Percentiles rank a stretch among this genome's conserved stretches.
These are phyloP conservation scores for Oryzaephilus surinamensis DNA, from an alignment of 1,140 invertebrate genomes.

Conservation along the genomic window DNA sequence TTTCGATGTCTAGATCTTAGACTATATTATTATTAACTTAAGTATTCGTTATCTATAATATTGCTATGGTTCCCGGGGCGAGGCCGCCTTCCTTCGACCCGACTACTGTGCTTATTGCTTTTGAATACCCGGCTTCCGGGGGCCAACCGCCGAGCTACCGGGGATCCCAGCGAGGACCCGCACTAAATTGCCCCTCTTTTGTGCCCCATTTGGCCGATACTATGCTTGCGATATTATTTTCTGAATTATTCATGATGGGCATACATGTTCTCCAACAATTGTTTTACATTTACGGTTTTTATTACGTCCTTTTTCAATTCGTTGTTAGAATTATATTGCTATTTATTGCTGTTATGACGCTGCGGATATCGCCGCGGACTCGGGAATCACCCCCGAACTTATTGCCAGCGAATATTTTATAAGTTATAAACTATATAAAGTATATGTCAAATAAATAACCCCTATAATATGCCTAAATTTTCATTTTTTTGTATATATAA, in stretches of 20 bases:
- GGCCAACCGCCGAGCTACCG: conserved; percentile 17
- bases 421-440: conserved; percentile 34
- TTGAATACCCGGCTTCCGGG: conserved; percentile 37
- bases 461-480: conserved; percentile 23
- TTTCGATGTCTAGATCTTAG: conserved; percentile 17
- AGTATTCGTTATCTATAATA: conserved; percentile 30
- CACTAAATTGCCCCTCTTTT: conserved; percentile 10
- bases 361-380: conserved; percentile 13
- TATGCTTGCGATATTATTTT: conserved; percentile 4
- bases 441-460: conserved; percentile 29
- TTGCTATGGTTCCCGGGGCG: conserved; percentile 34
- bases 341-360: conserved; percentile 6
- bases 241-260: conserved; percentile 7
- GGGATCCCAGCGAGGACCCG: conserved; percentile 11
- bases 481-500: too few relatives aligned
- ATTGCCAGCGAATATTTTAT: conserved; percentile 32
- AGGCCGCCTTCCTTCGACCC: conserved; percentile 21
- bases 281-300: too few relatives aligned
- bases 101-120: conserved; percentile 36
- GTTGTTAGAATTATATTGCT: neutral
- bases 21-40: conserved; percentile 14
- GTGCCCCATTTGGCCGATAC: conserved; percentile 1
- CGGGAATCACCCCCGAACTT: conserved; percentile 24
- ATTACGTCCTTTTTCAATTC: neutral
- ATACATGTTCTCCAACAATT: neutral